Base-by-base conservation (phyloP, 2,113 vertebrate species). In the Myxocyprinus asiaticus region DNA sequence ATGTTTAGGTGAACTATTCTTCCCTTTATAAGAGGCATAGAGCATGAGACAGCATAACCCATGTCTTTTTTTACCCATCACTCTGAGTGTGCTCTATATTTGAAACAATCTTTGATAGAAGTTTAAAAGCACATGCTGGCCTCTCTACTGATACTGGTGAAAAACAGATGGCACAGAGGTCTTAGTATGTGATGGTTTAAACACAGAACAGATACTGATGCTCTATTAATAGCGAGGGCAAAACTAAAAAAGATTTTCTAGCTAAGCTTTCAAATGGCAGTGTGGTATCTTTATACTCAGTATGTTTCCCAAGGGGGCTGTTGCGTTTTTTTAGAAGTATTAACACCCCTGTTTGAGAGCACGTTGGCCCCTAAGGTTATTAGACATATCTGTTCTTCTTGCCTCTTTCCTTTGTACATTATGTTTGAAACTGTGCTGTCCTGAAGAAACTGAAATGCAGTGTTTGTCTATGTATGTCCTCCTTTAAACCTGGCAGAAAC, bases 201-300 rank as follows among this genome's bases (percentile, higher is more conserved):
- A 90, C 86, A 78, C 83, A 83, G 83, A 83, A 85, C 82, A 86
- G 87, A 87, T 84, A 82, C 85, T 68, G 67, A 61, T 48, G 3
- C 2, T 64, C 82, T 91, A 90, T 87, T 88, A 88, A 90, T 90
- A 91, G 85, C 81, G 53, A 10, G 67, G 83, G 82, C 84, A 85
- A 73, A 56, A 72, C 33, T 56, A n/a, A 50, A 48, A 88, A 81
- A 86, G 69, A n/a, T n/a, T n/a, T n/a, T n/a, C n/a, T n/a, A n/a
- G n/a, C 65, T 78, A 80, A 83, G 76, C 66, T 70, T 87, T 67
- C 14, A 85, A 81, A 87, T 86, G 82, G 75, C 64, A 76, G 84
- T 85, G 77, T 65, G 75, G 63, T 86, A 71, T 85, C 78, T 61
- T 80, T 66, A 64, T 6, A 66, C 73, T 64, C 56, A 42, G 76